phyloP scores from a whole-genome alignment of 2,797 vertebrate species.

The Paramormyrops hopkinsi region DNA sequence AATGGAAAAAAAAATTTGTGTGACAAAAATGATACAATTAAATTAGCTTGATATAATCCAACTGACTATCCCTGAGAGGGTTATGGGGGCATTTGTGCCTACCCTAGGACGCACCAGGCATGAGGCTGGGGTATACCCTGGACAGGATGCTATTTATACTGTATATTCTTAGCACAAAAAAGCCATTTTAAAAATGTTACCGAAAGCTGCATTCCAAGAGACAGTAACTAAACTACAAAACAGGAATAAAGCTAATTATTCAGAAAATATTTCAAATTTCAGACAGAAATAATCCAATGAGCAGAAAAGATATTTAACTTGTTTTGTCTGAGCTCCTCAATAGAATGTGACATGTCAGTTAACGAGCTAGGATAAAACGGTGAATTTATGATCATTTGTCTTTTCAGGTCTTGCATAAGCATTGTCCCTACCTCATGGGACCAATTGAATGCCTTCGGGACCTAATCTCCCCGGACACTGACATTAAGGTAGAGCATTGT shows the following conservation, averaged over 20 bases:
- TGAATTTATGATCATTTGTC: background rate
- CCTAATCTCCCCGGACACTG: conserved; percentile 64
- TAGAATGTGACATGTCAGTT: background rate
- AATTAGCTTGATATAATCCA: background rate
- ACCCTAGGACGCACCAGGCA: background rate
- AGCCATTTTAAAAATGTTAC: background rate
- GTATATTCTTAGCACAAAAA: background rate
- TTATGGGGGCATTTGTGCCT: background rate
- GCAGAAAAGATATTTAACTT: background rate
- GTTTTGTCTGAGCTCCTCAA: background rate
- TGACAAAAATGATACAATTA: background rate
- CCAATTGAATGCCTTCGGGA: conserved; percentile 72
- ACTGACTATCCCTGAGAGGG: background rate
- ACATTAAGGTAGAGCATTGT: conserved; percentile 74
- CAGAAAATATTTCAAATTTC: background rate
- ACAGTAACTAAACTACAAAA: background rate
- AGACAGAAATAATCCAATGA: background rate
- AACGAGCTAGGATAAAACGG: background rate
- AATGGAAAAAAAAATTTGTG: background rate
- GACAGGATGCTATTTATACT: background rate
- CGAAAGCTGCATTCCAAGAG: background rate
- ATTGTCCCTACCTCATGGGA: conserved; percentile 77
- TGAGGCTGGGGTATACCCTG: background rate
- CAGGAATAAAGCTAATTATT: background rate
- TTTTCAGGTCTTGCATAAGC: conserved; percentile 70